Conservation (phyloP, 2,797 vertebrate species). For the Lagocephalus sceleratus region DNA sequence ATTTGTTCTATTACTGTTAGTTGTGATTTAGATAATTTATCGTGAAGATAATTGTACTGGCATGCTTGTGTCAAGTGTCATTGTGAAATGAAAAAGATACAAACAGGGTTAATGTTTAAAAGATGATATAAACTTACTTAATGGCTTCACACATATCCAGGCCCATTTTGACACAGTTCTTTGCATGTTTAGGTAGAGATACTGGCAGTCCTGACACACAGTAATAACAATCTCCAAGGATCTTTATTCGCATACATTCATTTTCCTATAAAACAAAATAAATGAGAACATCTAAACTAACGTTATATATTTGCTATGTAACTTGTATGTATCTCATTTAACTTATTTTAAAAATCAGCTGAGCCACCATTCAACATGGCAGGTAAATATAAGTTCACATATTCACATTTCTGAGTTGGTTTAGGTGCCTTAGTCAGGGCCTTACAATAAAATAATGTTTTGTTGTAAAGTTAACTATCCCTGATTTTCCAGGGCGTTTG, state of each 20-base stretch:
- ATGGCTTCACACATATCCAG: conserved; percentile 99
- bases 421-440: conserved; percentile 3
- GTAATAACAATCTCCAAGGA: conserved; percentile 98
- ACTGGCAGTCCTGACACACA: conserved; percentile 96
- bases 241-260: conserved; percentile 99
- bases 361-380: neutral
- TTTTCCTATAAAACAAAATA: conserved; percentile 83
- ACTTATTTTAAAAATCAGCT: neutral
- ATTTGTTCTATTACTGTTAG: no score
- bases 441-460: conserved; percentile 19
- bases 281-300: neutral
- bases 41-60: no score
- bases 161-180: conserved; percentile 99
- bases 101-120: neutral
- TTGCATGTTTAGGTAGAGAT: conserved; percentile 92
- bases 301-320: no score
- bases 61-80: no score
- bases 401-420: neutral
- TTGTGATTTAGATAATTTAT: no score
- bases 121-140: conserved; percentile 81
- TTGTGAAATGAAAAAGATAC: neutral
- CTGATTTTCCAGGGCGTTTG: conserved; percentile 11
- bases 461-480: neutral
- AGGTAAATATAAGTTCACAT: neutral
- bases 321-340: no score